Evolutionary conservation across 1,140 invertebrate species (phyloP).

Genomic region (Limonius californicus): DNA sequence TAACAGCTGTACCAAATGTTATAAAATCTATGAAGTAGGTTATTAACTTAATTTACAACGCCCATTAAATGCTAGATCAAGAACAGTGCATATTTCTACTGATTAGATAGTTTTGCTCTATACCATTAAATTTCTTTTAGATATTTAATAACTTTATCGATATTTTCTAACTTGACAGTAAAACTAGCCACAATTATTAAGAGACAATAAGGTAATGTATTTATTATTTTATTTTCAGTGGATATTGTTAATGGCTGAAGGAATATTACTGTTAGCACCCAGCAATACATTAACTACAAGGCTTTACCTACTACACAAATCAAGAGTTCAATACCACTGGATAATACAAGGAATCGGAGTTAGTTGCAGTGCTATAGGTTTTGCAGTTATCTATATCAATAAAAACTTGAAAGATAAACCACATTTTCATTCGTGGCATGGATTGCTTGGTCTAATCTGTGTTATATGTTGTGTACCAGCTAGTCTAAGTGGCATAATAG

Average conservation of each 20-base stretch:
- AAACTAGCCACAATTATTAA: too few relatives aligned
- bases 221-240: too few relatives aligned
- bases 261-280: neutral
- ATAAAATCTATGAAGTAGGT: too few relatives aligned
- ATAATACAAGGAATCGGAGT: conserved; percentile 1
- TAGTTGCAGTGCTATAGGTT: neutral
- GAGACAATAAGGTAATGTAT: too few relatives aligned
- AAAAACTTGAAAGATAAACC: conserved; percentile 5
- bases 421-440: conserved; percentile 17
- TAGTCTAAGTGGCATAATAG: neutral
- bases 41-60: too few relatives aligned
- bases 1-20: too few relatives aligned
- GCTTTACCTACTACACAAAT: neutral
- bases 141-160: neutral
- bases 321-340: conserved; percentile 15
- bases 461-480: conserved; percentile 1
- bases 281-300: conserved; percentile 13
- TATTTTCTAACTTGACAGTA: too few relatives aligned
- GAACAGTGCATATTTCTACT: too few relatives aligned
- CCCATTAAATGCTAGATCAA: too few relatives aligned
- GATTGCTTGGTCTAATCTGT: conserved; percentile 7
- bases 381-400: conserved; percentile 7
- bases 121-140: neutral
- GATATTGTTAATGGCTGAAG: conserved; percentile 17
- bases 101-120: too few relatives aligned